Percentiles rank a stretch among this genome's conserved stretches.
Conservation (phyloP, 2,113 vertebrate genomes). For the Orcinus orca region DNA sequence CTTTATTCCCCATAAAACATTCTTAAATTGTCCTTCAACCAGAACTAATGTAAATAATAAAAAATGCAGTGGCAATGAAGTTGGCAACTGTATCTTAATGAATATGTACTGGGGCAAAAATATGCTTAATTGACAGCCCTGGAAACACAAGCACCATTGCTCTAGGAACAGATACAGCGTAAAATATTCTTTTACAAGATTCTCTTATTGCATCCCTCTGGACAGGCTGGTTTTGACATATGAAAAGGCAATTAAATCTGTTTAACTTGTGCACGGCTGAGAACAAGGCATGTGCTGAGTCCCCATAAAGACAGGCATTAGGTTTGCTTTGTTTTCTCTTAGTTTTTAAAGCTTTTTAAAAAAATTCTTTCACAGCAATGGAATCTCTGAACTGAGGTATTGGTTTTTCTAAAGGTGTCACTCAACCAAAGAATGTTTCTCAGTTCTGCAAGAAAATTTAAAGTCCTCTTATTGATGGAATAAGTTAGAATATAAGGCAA, state of each 20-base stretch:
- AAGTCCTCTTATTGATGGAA: conserved; percentile 55
- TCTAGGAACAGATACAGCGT: conserved; percentile 50
- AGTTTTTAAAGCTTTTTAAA: neutral
- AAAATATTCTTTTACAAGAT: conserved; percentile 50
- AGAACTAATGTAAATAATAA: conserved; percentile 75
- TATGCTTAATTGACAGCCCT: conserved; percentile 65
- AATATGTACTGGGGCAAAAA: conserved; percentile 68
- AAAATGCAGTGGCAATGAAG: conserved; percentile 66
- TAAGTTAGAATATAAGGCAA: conserved; percentile 54
- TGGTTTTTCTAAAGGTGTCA: conserved; percentile 67
- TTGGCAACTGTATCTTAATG: conserved; percentile 74
- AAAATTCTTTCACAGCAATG: neutral
- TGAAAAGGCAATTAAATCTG: conserved; percentile 74
- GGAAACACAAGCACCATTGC: conserved; percentile 52
- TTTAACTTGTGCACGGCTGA: conserved; percentile 45
- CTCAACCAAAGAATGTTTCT: conserved; percentile 61
- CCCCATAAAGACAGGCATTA: conserved; percentile 51
- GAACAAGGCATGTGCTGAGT: conserved; percentile 40
- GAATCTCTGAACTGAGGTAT: conserved; percentile 73
- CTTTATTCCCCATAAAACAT: conserved; percentile 59
- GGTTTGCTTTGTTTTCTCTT: conserved; percentile 54
- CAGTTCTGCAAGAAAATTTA: conserved; percentile 51
- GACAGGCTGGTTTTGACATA: conserved; percentile 65
- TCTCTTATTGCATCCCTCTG: conserved; percentile 46
- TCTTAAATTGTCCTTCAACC: conserved; percentile 71